phyloP scores from a whole-genome alignment of 2,888 invertebrate genomes.

The Timema cristinae region DNA sequence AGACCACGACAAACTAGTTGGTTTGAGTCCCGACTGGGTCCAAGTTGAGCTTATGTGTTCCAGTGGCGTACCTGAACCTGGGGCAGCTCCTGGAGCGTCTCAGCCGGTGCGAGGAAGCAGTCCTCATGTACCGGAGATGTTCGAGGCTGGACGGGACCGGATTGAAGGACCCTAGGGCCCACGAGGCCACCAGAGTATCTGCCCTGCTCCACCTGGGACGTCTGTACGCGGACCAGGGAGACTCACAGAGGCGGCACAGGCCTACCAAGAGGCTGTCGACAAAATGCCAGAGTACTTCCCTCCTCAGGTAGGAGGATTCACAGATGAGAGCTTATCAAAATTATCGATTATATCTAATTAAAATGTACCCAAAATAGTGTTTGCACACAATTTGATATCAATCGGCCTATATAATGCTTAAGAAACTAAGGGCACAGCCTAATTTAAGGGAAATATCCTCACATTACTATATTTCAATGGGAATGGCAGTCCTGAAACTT shows the following conservation, averaged over 20 bases:
- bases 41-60: conserved; percentile 38
- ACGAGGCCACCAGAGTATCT: conserved; percentile 86
- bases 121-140: conserved; percentile 74
- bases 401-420: no score
- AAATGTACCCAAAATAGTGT: no score
- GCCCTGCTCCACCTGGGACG: conserved; percentile 85
- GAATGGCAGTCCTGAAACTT: no score
- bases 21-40: no score
- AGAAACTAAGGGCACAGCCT: no score
- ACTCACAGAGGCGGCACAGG: conserved; percentile 76
- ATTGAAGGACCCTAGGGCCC: conserved; percentile 83
- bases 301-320: conserved; percentile 59
- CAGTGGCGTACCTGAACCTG: conserved; percentile 93
- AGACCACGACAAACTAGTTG: no score
- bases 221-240: conserved; percentile 77
- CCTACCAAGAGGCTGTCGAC: conserved; percentile 81
- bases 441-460: no score
- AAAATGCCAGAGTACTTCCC: conserved; percentile 77
- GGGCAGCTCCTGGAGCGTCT: conserved; percentile 82
- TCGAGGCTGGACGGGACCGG: conserved; percentile 80
- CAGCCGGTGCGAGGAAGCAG: conserved; percentile 79
- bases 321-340: no score
- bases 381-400: no score
- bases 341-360: no score
- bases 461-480: no score